Conservation (phyloP, 2,888 invertebrate genomes). For the Nemurella pictetii region DNA sequence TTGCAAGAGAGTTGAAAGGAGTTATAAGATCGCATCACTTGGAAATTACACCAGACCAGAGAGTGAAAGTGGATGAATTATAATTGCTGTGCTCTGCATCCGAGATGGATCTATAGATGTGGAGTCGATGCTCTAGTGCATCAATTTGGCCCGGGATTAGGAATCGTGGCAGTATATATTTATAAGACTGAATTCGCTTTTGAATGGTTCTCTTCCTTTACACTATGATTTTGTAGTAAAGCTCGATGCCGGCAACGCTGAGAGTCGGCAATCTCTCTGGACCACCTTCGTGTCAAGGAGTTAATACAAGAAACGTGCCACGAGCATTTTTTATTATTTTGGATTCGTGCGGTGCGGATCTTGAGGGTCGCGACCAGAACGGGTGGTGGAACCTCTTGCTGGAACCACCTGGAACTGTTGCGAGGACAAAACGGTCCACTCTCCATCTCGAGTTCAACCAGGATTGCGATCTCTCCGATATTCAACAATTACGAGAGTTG, state of each 20-base stretch:
- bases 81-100: background rate
- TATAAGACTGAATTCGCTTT: background rate
- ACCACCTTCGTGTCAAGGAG: conserved; percentile 35
- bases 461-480: no score
- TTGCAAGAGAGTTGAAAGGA: no score
- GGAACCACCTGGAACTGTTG: no score
- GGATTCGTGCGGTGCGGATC: background rate
- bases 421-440: no score
- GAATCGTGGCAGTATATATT: background rate
- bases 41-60: background rate
- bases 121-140: background rate
- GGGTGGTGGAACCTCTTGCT: no score
- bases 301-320: conserved; percentile 38
- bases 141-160: background rate
- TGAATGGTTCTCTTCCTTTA: background rate
- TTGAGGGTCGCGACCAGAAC: background rate
- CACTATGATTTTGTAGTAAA: background rate
- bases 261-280: conserved; percentile 33
- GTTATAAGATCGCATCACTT: background rate
- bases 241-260: conserved; percentile 31
- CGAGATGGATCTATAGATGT: background rate
- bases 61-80: background rate
- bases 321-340: conserved; percentile 28
- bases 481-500: no score
- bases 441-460: no score